A percentile compares a stretch with the other conserved stretches of the same genome.
Evolutionary conservation across 2,797 vertebrate genomes (phyloP).

Genomic region (Nannoperca obscura): DNA sequence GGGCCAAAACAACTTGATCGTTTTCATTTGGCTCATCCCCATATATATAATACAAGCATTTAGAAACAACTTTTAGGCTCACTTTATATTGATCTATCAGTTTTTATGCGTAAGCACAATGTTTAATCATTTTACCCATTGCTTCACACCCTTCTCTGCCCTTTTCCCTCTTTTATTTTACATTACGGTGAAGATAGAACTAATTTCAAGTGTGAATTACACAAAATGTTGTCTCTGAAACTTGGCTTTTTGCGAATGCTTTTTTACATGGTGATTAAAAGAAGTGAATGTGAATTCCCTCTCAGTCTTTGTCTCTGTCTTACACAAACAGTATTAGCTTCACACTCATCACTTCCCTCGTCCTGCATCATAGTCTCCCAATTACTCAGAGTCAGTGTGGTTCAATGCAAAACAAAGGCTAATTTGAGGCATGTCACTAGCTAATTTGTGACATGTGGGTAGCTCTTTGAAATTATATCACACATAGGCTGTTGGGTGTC

Average conservation of each 20-base stretch:
- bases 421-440: slow-evolving; percentile 79
- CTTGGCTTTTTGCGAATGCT: not conserved
- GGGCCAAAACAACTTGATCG: not conserved
- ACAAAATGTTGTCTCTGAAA: slow-evolving; percentile 18
- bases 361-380: slow-evolving; percentile 74
- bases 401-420: slow-evolving; percentile 79
- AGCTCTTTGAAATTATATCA: slow-evolving; percentile 80
- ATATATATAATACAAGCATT: not conserved
- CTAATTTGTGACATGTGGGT: slow-evolving; percentile 80
- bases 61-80: not conserved
- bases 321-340: slow-evolving; percentile 42
- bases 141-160: not conserved
- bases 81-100: not conserved
- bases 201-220: slow-evolving; percentile 13
- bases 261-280: slow-evolving; percentile 31
- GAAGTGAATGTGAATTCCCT: slow-evolving; percentile 36
- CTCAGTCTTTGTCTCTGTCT: slow-evolving; percentile 15
- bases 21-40: slow-evolving; percentile 5
- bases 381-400: slow-evolving; percentile 73
- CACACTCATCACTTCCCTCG: slow-evolving; percentile 61
- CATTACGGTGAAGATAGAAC: slow-evolving; percentile 15
- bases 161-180: not conserved
- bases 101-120: slow-evolving; percentile 3
- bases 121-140: not conserved
- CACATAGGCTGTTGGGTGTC: slow-evolving; percentile 68